phyloP scores from a whole-genome alignment of 2,113 vertebrate genomes.

The Hippolais icterina region DNA sequence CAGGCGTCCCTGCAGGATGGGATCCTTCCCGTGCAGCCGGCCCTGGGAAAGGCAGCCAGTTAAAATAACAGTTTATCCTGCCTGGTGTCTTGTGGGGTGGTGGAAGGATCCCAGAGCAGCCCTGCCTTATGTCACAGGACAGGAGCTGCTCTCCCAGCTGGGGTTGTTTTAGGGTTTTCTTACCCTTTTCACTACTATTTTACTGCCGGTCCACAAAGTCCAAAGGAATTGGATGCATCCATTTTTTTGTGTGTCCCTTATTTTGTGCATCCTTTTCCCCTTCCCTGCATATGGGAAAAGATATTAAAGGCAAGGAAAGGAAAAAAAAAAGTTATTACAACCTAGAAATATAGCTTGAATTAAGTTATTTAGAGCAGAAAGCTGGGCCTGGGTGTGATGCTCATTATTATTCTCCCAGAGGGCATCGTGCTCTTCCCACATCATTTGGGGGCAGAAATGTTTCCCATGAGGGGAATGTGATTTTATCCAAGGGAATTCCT shows the following conservation, averaged over 20 bases:
- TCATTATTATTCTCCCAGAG: background rate
- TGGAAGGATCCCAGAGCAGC: slow-evolving; percentile 36
- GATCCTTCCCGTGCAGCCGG: background rate
- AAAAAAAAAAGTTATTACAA: background rate
- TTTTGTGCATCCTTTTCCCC: background rate
- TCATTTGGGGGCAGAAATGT: background rate
- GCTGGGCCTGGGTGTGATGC: background rate
- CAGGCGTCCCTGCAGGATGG: background rate
- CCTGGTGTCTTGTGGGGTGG: background rate
- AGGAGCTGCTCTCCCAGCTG: background rate
- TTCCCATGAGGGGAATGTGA: background rate
- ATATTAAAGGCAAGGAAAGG: background rate
- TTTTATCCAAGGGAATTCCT: background rate
- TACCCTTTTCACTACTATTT: background rate
- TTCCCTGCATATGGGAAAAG: background rate
- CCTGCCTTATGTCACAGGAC: background rate
- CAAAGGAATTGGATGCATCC: background rate
- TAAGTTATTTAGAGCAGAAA: background rate
- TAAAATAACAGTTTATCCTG: slow-evolving; percentile 61
- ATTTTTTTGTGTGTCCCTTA: background rate
- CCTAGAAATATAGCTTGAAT: background rate
- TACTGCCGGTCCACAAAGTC: background rate
- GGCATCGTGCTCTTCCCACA: background rate
- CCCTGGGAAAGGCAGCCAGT: slow-evolving; percentile 16
- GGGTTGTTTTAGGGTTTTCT: background rate